Evolutionary conservation across 2,113 vertebrate species (phyloP).

Genomic region (Melanostigma gelatinosum): DNA sequence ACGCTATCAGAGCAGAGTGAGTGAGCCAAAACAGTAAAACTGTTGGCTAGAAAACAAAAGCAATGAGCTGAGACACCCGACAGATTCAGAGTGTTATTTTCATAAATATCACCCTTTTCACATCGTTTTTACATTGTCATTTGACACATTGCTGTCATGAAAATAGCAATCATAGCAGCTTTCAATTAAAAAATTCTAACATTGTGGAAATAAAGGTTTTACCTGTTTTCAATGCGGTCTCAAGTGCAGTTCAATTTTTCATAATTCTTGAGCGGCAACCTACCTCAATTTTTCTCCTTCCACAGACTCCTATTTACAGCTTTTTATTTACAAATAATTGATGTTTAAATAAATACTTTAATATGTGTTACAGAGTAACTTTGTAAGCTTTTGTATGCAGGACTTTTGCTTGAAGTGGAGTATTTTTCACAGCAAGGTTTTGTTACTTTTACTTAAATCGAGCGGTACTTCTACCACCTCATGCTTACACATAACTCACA

Average conservation of each 20-base stretch:
- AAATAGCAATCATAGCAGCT: neutral
- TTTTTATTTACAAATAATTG: neutral
- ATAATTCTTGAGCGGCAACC: neutral
- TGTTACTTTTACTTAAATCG: neutral
- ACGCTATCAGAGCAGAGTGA: neutral
- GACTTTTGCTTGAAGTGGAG: neutral
- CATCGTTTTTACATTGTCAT: neutral
- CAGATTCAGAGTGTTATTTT: neutral
- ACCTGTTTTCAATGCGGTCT: neutral
- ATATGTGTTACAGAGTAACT: neutral
- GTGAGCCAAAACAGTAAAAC: neutral
- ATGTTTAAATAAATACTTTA: neutral
- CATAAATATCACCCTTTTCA: too few species aligned
- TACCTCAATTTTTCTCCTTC: too few species aligned
- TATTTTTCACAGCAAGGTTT: neutral
- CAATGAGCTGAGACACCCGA: neutral
- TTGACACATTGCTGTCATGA: neutral
- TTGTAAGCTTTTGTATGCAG: neutral
- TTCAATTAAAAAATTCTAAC: neutral
- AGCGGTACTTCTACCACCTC: neutral
- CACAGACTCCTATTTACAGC: too few species aligned
- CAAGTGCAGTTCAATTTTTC: neutral
- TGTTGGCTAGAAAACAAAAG: neutral
- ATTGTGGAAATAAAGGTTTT: neutral
- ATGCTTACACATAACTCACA: neutral